Conservation (phyloP, 2,888 invertebrate species). For the Microchrysa polita region DNA sequence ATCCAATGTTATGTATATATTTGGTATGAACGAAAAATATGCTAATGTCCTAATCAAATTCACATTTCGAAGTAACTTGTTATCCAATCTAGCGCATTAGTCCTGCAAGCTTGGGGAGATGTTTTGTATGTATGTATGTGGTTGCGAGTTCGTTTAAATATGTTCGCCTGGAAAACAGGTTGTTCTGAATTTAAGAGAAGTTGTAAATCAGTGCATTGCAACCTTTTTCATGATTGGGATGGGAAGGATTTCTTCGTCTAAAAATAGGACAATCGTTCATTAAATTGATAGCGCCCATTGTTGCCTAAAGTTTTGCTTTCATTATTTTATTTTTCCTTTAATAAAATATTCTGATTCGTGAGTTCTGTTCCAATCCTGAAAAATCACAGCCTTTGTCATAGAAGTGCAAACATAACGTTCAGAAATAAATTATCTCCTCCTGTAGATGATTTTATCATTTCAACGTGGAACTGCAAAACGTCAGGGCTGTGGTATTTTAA, state of each 20-base stretch:
- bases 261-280: too few species aligned
- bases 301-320: too few species aligned
- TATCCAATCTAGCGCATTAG: slow-evolving; percentile 57
- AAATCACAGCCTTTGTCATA: too few species aligned
- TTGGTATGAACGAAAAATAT: slow-evolving; percentile 54
- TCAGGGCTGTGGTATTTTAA: slow-evolving; percentile 50
- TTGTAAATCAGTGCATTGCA: background rate
- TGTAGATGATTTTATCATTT: slow-evolving; percentile 16
- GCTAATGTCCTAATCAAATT: slow-evolving; percentile 65
- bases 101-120: slow-evolving; percentile 18
- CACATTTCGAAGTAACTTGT: slow-evolving; percentile 64
- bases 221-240: background rate
- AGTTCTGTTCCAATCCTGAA: too few species aligned
- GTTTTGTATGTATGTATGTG: slow-evolving; percentile 16
- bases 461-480: background rate
- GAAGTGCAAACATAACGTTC: background rate
- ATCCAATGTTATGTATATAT: slow-evolving; percentile 23
- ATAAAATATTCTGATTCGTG: too few species aligned
- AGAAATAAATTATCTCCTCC: slow-evolving; percentile 33
- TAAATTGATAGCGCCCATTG: too few species aligned
- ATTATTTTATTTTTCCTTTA: too few species aligned
- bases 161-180: slow-evolving; percentile 5
- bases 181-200: background rate
- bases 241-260: too few species aligned
- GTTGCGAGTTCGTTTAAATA: background rate